phyloP scores from a whole-genome alignment of 2,888 invertebrate genomes.

The Pharmacophagus antenor region DNA sequence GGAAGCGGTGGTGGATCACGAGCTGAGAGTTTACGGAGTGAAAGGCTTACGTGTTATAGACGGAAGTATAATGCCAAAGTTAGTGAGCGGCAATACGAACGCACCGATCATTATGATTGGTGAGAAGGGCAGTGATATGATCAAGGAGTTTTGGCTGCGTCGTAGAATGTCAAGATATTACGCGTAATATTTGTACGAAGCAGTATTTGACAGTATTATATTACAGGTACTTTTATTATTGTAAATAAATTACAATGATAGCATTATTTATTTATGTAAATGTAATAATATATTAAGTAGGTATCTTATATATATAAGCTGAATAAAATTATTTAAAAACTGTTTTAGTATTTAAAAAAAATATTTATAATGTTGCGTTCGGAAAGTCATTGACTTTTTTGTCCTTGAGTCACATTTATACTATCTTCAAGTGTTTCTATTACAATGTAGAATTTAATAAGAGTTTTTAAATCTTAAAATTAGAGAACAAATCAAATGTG shows the following conservation, averaged over 20 bases:
- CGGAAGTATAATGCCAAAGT: constrained; percentile 92
- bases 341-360: background rate
- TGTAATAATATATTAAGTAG: constrained; percentile 3
- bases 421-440: too few species aligned
- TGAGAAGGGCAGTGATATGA: constrained; percentile 93
- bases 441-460: too few species aligned
- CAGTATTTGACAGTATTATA: constrained; percentile 36
- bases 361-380: too few species aligned
- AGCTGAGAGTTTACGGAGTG: constrained; percentile 89
- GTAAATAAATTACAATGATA: constrained; percentile 31
- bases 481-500: too few species aligned
- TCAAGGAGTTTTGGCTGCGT: constrained; percentile 90
- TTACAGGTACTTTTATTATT: constrained; percentile 8
- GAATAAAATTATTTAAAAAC: constrained; percentile 5
- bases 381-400: too few species aligned
- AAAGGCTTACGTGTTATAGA: constrained; percentile 90
- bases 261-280: constrained; percentile 32
- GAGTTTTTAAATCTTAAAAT: too few species aligned
- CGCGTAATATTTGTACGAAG: constrained; percentile 52
- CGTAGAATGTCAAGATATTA: constrained; percentile 73
- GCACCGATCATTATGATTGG: constrained; percentile 94
- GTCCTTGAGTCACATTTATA: too few species aligned
- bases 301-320: background rate
- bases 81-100: constrained; percentile 93
- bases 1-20: constrained; percentile 90